Base-by-base conservation (phyloP, 2,888 invertebrate genomes). In the Aporophyla nigra region DNA sequence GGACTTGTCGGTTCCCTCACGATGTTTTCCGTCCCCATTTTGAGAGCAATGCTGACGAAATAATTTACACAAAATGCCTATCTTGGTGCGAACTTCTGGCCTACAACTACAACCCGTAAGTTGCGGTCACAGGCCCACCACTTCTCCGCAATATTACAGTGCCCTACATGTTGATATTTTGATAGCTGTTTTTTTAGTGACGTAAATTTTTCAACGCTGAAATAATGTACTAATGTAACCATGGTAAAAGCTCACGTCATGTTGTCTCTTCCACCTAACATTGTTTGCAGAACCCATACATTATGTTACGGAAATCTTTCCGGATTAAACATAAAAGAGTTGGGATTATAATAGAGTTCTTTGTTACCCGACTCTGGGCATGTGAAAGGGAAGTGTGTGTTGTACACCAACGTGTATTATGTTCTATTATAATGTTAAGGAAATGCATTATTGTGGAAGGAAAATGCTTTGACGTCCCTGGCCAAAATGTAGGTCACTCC, bases 261-360 rank as follows among this genome's bases (percentile, higher is more conserved):
- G 16, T 27, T 27, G 27, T 19, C 10, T 1, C 0, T 16, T 27
- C 27, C 27, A 59, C 63, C 0, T 21, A 27, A 21, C 27, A 27
- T 27, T 49, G 5, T 49, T 27, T 49, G 12, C 12, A 65, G 21
- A 65, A 49, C 27, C 27, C 19, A 21, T 21, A 27, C 21, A 65
- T 65, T 19, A 49, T 65, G 19, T 19, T 27, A 27, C 4, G 46
- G 27, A 27, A 27, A 21, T 21, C 27, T 21, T 27, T 27, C 49
- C 46, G 46, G 19, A 53, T 72, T 71, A 43, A 27, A 24, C 12
- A 77, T 69, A 76, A 69, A 74, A 65, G 65, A 33, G n/a, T 66
- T 40, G 2, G n/a, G 54, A 78, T 78, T 71, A 65, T 72, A 69
- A 65, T 49, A 59, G 19, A 68, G 27, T 16, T 51, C 72, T 79